phyloP scores from a whole-genome alignment of 2,113 vertebrate species.

The Platichthys flesus region DNA sequence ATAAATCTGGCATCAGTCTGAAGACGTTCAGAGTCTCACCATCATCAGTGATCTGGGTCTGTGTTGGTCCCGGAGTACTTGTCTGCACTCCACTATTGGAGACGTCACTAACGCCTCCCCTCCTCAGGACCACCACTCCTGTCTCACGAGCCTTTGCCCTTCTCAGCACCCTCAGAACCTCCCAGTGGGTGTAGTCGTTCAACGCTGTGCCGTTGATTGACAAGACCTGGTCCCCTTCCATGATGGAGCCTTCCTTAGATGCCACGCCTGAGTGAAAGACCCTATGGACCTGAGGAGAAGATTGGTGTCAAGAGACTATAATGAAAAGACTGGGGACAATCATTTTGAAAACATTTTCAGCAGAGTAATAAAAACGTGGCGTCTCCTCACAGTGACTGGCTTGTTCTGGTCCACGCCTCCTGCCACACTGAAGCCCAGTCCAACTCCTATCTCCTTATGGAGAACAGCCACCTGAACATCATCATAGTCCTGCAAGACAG shows the following conservation, averaged over 20 bases:
- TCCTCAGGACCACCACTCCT: constrained; percentile 83
- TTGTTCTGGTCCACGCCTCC: constrained; percentile 86
- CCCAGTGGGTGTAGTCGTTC: constrained; percentile 71
- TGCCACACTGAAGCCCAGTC: constrained; percentile 85
- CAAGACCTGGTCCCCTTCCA: constrained; percentile 78
- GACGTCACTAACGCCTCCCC: constrained; percentile 5
- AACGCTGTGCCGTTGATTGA: constrained; percentile 84
- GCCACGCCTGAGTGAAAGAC: constrained; percentile 80
- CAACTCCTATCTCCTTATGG: constrained; percentile 84
- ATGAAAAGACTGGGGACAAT: not conserved
- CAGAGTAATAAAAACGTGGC: not conserved
- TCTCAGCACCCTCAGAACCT: constrained; percentile 78
- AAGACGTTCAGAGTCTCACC: constrained; percentile 38
- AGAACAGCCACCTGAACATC: constrained; percentile 85
- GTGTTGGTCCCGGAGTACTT: constrained; percentile 12
- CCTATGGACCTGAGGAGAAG: constrained; percentile 77
- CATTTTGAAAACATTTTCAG: not conserved
- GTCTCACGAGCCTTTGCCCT: constrained; percentile 68
- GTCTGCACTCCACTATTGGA: constrained; percentile 3
- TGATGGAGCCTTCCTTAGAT: constrained; percentile 80
- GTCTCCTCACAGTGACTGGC: constrained; percentile 80
- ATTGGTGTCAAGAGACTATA: constrained; percentile 1
- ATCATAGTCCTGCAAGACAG: constrained; percentile 70
- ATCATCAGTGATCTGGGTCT: constrained; percentile 35
- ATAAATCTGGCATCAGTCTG: no score